These are phyloP conservation scores for Caenorhabditis sp. DNA, from an alignment of 2,888 invertebrate genomes.

Conservation along the genomic window DNA sequence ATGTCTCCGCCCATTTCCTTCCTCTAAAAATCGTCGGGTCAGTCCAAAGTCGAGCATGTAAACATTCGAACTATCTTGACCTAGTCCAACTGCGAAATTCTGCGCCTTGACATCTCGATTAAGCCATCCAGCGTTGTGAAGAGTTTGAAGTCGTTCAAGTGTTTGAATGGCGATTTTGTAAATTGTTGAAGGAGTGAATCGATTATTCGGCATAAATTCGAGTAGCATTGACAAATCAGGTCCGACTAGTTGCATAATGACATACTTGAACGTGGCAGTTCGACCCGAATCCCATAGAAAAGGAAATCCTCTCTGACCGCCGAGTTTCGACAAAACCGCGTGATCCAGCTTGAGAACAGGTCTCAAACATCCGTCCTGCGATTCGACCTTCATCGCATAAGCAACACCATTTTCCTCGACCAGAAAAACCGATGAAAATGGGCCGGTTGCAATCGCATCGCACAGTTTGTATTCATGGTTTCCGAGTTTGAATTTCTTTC, in stretches of 20 bases:
- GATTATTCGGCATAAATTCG: conserved; percentile 20
- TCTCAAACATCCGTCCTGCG: conserved; percentile 25
- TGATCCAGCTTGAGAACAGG: conserved; percentile 42
- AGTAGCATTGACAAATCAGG: conserved; percentile 35
- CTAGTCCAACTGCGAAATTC: conserved; percentile 61
- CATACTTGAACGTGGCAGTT: conserved; percentile 51
- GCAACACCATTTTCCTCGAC: conserved; percentile 32
- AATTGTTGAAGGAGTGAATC: conserved; percentile 53
- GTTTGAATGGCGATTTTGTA: conserved; percentile 53
- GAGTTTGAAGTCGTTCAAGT: conserved; percentile 51
- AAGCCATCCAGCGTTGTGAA: conserved; percentile 57
- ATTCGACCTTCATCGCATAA: conserved; percentile 41
- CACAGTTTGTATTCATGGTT: conserved; percentile 22
- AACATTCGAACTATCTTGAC: conserved; percentile 43
- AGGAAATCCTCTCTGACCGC: conserved; percentile 25
- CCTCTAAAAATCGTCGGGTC: conserved; percentile 43
- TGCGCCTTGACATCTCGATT: conserved; percentile 60
- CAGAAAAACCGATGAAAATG: conserved; percentile 36
- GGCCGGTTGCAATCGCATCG: conserved; percentile 27
- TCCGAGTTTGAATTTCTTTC: conserved; percentile 7
- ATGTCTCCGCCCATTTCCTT: conserved; percentile 14
- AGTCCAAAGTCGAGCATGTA: conserved; percentile 65
- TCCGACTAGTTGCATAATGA: conserved; percentile 57
- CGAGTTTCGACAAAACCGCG: conserved; percentile 20
- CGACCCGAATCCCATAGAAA: conserved; percentile 44